These are phyloP conservation scores for Apodemus agrarius DNA, from an alignment of 2,797 vertebrate species.

Conservation along the genomic window DNA sequence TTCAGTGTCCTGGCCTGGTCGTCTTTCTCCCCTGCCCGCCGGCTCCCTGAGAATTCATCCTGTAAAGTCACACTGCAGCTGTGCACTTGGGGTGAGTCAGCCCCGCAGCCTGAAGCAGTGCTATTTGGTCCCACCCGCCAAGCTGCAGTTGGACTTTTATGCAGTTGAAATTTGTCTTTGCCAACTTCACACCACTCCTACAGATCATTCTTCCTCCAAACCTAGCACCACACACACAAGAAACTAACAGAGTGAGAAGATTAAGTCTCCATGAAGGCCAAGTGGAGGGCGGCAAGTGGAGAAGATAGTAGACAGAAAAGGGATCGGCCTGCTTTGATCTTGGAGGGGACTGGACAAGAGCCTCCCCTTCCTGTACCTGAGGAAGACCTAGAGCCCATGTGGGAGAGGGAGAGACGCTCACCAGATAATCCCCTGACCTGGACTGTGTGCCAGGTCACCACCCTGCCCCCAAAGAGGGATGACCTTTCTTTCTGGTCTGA, in stretches of 20 bases:
- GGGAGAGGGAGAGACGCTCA: background rate
- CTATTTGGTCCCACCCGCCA: slow-evolving; percentile 6
- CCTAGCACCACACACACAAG: slow-evolving; percentile 76
- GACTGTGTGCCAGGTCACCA: no score
- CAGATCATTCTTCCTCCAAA: slow-evolving; percentile 85
- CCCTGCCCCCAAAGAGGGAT: no score
- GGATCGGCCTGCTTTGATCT: background rate
- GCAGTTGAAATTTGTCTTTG: slow-evolving; percentile 84
- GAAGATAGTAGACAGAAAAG: background rate
- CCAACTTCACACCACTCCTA: slow-evolving; percentile 85
- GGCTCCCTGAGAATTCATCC: slow-evolving; percentile 13
- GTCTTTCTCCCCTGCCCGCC: fast-evolving
- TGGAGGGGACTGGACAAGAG: background rate
- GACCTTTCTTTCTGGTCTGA: background rate
- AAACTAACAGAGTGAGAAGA: background rate
- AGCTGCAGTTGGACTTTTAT: slow-evolving; percentile 66
- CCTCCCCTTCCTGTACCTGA: no score
- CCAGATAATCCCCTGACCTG: background rate
- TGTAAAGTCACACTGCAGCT: background rate
- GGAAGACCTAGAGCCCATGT: background rate
- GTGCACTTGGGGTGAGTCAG: slow-evolving; percentile 1
- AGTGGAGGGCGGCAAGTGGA: no score
- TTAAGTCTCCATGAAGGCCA: background rate
- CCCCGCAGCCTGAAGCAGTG: slow-evolving; percentile 62
- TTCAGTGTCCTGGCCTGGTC: no score